phyloP scores from a whole-genome alignment of 2,113 vertebrate genomes.

The Mormoops blainvillei region DNA sequence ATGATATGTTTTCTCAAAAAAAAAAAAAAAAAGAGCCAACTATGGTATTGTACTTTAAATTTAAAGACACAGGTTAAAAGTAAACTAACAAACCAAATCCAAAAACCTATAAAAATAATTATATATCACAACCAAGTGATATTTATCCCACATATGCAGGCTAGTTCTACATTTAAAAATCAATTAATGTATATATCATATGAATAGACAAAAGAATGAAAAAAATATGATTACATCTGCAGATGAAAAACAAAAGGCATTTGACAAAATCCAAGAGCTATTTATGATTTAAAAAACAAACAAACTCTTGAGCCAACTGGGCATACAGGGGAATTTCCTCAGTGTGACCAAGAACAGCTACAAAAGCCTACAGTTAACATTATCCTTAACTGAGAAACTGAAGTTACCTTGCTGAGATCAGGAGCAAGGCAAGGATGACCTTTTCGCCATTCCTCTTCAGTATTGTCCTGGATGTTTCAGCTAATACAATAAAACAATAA shows the following conservation, averaged over 20 bases:
- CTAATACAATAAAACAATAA: neutral
- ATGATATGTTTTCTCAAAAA: neutral
- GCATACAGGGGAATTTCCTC: neutral
- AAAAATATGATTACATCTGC: neutral
- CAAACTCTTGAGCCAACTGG: no score
- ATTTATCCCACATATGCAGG: neutral
- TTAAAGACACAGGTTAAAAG: neutral
- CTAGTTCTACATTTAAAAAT: neutral
- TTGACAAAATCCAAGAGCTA: neutral
- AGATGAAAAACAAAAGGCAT: neutral
- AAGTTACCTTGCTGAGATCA: neutral
- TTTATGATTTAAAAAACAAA: no score
- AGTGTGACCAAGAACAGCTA: neutral
- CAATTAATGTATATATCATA: neutral
- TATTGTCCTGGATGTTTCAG: neutral
- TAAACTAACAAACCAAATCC: neutral
- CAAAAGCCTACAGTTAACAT: neutral
- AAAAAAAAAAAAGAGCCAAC: neutral
- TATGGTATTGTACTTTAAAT: neutral
- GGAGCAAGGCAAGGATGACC: neutral
- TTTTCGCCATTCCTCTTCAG: neutral
- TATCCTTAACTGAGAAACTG: neutral
- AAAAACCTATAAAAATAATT: neutral
- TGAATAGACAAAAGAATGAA: neutral
- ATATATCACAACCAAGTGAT: neutral